These are phyloP conservation scores for Cisticola juncidis DNA, from an alignment of 2,113 vertebrate species.

Conservation along the genomic window DNA sequence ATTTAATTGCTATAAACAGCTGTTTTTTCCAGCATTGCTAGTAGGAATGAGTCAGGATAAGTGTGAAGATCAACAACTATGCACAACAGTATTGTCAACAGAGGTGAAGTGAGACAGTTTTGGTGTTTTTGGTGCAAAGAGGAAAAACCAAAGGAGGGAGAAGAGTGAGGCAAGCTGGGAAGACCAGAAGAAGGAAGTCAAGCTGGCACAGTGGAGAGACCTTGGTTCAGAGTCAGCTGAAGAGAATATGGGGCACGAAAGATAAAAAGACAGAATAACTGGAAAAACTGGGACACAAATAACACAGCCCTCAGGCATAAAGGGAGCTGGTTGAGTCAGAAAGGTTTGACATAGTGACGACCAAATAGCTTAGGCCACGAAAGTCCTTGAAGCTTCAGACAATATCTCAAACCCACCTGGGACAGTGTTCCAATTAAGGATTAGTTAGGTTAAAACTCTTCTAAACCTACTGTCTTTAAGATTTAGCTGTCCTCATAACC, in stretches of 20 bases:
- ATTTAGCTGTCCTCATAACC: neutral
- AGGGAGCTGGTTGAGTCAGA: neutral
- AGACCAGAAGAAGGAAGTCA: neutral
- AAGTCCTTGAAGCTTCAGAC: neutral
- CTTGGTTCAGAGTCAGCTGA: conserved; percentile 26
- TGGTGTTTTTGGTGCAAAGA: neutral
- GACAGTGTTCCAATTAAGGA: neutral
- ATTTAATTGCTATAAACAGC: conserved; percentile 74
- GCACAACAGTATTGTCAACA: conserved; percentile 12
- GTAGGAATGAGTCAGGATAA: conserved; percentile 32
- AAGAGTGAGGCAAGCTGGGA: neutral
- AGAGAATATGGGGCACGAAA: neutral
- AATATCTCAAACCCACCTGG: neutral
- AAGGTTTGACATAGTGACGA: neutral
- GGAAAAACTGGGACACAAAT: conserved; percentile 1
- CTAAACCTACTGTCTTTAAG: neutral
- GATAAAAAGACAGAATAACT: neutral
- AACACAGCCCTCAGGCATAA: neutral
- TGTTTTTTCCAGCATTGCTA: conserved; percentile 58
- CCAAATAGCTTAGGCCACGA: neutral
- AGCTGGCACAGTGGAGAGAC: neutral
- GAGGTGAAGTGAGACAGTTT: neutral
- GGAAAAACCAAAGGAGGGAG: conserved; percentile 17
- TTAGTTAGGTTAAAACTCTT: neutral
- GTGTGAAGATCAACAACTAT: conserved; percentile 39